phyloP scores from a whole-genome alignment of 2,888 invertebrate genomes.

The Eristalinus aeneus region DNA sequence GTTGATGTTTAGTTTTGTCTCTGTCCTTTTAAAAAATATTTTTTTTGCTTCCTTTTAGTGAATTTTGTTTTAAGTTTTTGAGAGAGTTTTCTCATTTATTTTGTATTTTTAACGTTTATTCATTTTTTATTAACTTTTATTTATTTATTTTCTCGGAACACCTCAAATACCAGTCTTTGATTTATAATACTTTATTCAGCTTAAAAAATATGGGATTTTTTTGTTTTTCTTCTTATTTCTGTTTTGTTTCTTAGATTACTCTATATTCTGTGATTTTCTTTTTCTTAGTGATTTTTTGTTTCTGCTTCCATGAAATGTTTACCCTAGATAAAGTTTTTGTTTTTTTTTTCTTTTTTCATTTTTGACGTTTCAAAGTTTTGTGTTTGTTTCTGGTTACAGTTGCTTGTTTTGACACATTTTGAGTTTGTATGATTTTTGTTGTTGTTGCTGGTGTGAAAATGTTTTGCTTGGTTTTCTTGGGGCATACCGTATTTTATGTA shows the following conservation, averaged over 20 bases:
- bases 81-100: constrained; percentile 46
- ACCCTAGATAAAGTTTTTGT: constrained; percentile 53
- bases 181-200: constrained; percentile 75
- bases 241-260: constrained; percentile 71
- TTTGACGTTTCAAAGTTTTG: constrained; percentile 15
- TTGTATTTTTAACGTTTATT: constrained; percentile 67
- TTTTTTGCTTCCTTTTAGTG: constrained; percentile 35
- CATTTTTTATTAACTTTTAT: constrained; percentile 67
- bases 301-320: constrained; percentile 53
- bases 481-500: too few relatives aligned
- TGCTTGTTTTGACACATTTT: constrained; percentile 71
- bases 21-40: constrained; percentile 62
- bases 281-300: constrained; percentile 35
- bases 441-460: constrained; percentile 38
- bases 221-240: constrained; percentile 25
- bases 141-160: constrained; percentile 80
- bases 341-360: constrained; percentile 33
- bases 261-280: constrained; percentile 55
- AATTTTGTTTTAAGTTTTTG: constrained; percentile 25
- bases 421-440: constrained; percentile 68
- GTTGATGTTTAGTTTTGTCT: constrained; percentile 48
- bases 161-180: constrained; percentile 81
- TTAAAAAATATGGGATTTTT: constrained; percentile 70
- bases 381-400: constrained; percentile 72
- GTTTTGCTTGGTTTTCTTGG: constrained; percentile 53